Conservation (phyloP, 1,140 invertebrate genomes). For the Pachyrhynchus sulphureomaculatus region DNA sequence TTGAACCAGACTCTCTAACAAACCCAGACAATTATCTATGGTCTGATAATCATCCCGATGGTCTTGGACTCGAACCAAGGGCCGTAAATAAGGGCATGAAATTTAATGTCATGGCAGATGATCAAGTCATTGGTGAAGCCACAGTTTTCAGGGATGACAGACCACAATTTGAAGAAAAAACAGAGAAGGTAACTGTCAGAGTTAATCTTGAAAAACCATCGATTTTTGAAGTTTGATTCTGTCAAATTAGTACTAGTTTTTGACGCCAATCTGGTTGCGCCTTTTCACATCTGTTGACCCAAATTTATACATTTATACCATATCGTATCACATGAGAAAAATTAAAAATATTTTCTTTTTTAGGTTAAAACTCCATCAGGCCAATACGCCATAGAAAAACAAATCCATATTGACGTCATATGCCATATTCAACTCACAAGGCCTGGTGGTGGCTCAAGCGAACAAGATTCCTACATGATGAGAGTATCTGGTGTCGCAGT, state of each 20-base stretch:
- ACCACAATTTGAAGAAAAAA: slow-evolving; percentile 63
- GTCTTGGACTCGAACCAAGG: slow-evolving; percentile 67
- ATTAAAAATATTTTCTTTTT: too few relatives aligned
- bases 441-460: slow-evolving; percentile 57
- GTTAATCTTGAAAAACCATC: neutral
- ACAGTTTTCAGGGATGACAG: slow-evolving; percentile 64
- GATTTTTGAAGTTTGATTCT: neutral
- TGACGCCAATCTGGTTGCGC: too few relatives aligned
- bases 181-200: slow-evolving; percentile 54
- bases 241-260: neutral
- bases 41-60: slow-evolving; percentile 76
- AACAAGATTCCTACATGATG: slow-evolving; percentile 61
- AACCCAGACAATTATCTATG: slow-evolving; percentile 71
- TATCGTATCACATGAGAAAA: too few relatives aligned
- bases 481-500: slow-evolving; percentile 66
- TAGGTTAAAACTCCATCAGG: slow-evolving; percentile 39
- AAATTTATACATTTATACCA: too few relatives aligned
- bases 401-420: slow-evolving; percentile 65
- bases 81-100: slow-evolving; percentile 66
- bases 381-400: slow-evolving; percentile 60
- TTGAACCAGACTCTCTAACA: slow-evolving; percentile 66
- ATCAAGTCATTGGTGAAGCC: slow-evolving; percentile 61
- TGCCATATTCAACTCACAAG: slow-evolving; percentile 63
- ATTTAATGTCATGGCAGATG: slow-evolving; percentile 61
- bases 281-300: too few relatives aligned